Evolutionary conservation across 2,888 invertebrate genomes (phyloP), one percentile per base, ranked within the genome.

Genomic region (Dromius quadrimaculatus): DNA sequence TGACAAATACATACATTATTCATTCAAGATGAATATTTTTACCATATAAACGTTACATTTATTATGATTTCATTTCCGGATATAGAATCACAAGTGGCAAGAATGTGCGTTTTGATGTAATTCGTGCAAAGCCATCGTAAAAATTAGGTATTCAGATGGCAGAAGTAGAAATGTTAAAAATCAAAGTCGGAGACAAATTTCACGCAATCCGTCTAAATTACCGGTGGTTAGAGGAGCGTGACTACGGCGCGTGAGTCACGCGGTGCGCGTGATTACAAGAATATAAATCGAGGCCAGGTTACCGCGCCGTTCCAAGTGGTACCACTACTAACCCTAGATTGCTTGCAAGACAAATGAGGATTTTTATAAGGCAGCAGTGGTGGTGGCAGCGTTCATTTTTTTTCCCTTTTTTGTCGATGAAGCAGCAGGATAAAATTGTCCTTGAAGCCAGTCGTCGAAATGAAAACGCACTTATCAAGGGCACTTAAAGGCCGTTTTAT

Each of bases 401-500:
- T 28, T 28, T 13, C 4, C 17, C 20, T 59, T 59, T 59, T 59
- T 59, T 13, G 17, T 59, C 34, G 4, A 13, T 11, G 36, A 19
- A 11, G 4, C 20, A 22, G 17, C 9, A 17, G 19, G 47, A 63
- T 64, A 20, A 64, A 20, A 38, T 23, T 38, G 13, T 80, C 79
- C 22, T n/a, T n/a, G n/a, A n/a, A n/a, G 47, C 20, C 20, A 11
- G 1, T 59, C 59, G 59, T 34, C 74, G 78, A 76, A 77, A 78
- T 77, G 76, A 76, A 77, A 76, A 77, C 50, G 78, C 80, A 80
- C 80, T 81, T 81, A 81, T 81, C 81, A 81, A 79, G 79, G 80
- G 80, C 82, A 81, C 81, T 82, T 81, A 80, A 81, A 80, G 79
- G 78, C 79, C 75, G 79, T 80, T 82, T 83, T 83, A 83, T 83